Evolutionary conservation across 2,797 vertebrate species (phyloP), one percentile per base, ranked within the genome.

Genomic region (Ctenopoma multispine): DNA sequence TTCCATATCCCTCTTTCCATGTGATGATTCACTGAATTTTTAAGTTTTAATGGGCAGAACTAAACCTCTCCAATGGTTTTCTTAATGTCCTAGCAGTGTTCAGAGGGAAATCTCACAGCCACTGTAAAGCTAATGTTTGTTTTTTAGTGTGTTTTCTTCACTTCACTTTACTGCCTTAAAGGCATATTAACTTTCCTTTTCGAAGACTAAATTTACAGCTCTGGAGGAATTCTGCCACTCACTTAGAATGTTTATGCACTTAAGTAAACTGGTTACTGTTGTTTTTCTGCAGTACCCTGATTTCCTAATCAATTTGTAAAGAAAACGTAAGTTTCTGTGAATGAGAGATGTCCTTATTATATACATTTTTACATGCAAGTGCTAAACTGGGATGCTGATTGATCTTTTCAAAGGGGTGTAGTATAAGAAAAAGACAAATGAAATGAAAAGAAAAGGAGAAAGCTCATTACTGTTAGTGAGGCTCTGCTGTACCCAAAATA

Each of bases 41-140:
- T n/a, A 63, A 62, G 49, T 65, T 77, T 83, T 85, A 84, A 87
- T 75, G 66, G 73, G 38, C 66, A 64, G 54, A 58, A 79, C 74
- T 85, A 90, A 89, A 80, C 63, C 59, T 76, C 58, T 79, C 57
- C 50, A 60, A 63, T 73, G 53, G 43, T 75, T 85, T 85, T 75
- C 46, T 60, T 89, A 90, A 89, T 82, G 67, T 73, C 63, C 56
- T 58, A 63, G 10, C 62, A 31, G 14, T 67, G 80, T 80, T 78
- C 60, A 69, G 49, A 68, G 53, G 43, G 54, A 55, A 79, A 67
- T 83, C 49, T 80, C 48, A 36, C 50, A 69, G 68, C 64, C 34
- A 23, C 31, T 65, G 44, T 55, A 58, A 75, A 81, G 31, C 20
- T 55, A 14, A 43, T 46, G 61, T 77, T 77, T 71, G 12, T 12